Evolutionary conservation across 2,888 invertebrate genomes (phyloP).

Genomic region (Sepioteuthis lessoniana): DNA sequence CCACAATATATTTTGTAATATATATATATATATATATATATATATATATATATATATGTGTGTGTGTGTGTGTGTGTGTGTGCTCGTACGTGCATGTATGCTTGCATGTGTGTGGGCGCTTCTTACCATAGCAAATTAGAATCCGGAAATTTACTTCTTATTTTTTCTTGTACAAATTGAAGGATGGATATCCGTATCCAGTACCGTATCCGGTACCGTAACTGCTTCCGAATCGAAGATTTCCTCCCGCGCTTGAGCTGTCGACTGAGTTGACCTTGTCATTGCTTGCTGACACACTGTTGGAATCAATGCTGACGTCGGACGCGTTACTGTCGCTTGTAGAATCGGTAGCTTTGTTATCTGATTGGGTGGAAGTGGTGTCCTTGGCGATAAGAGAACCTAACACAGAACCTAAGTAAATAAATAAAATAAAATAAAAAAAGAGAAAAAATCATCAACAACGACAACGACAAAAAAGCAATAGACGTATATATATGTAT

Average conservation of each 20-base stretch:
- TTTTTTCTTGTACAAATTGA: too few species aligned
- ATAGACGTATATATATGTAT: too few species aligned
- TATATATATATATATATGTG: background rate
- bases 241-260: too few species aligned
- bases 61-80: background rate
- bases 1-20: too few species aligned
- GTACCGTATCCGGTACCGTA: too few species aligned
- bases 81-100: background rate
- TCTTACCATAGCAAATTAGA: background rate
- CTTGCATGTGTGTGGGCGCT: background rate
- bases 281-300: background rate
- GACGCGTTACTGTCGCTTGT: background rate
- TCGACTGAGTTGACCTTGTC: background rate
- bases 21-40: too few species aligned
- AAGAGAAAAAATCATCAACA: too few species aligned
- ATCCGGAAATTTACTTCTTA: background rate
- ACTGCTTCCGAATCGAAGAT: too few species aligned
- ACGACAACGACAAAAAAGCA: too few species aligned
- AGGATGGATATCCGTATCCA: too few species aligned
- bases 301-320: background rate
- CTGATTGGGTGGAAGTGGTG: background rate
- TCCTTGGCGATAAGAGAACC: background rate
- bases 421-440: background rate
- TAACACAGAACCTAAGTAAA: background rate
- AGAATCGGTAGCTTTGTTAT: background rate